These are phyloP conservation scores for Ectropis grisescens DNA, from an alignment of 1,140 invertebrate genomes.

Conservation along the genomic window DNA sequence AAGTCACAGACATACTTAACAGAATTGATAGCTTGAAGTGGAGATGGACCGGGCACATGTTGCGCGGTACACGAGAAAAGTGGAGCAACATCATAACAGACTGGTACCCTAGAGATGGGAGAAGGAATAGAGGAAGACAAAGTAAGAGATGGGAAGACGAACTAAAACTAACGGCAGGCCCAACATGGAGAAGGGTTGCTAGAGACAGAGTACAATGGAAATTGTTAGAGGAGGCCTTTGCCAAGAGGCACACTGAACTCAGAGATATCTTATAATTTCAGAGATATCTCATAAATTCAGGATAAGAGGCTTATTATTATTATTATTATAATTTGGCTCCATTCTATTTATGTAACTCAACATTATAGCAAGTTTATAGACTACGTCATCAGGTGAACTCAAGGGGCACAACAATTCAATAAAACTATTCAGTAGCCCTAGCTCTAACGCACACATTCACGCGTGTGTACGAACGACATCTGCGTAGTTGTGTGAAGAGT, in stretches of 20 bases:
- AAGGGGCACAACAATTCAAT: too few relatives aligned
- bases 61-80: not conserved
- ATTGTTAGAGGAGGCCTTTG: conserved; percentile 5
- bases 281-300: too few relatives aligned
- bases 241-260: conserved; percentile 1
- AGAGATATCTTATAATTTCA: conserved; percentile 1
- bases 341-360: too few relatives aligned
- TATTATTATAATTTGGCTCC: too few relatives aligned
- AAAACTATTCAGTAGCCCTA: too few relatives aligned
- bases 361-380: too few relatives aligned
- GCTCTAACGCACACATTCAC: too few relatives aligned
- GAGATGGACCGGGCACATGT: not conserved
- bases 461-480: too few relatives aligned
- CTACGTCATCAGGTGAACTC: too few relatives aligned
- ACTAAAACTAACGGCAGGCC: conserved; percentile 5
- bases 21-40: not conserved
- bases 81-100: conserved; percentile 1
- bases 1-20: not conserved
- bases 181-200: conserved; percentile 9
- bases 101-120: conserved; percentile 1
- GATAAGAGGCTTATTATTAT: too few relatives aligned
- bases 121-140: conserved; percentile 1
- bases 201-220: conserved; percentile 7
- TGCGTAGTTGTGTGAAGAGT: too few relatives aligned
- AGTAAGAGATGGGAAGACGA: conserved; percentile 5